Base-by-base conservation (phyloP, 2,888 invertebrate species). In the Habroteleia sp. region DNA sequence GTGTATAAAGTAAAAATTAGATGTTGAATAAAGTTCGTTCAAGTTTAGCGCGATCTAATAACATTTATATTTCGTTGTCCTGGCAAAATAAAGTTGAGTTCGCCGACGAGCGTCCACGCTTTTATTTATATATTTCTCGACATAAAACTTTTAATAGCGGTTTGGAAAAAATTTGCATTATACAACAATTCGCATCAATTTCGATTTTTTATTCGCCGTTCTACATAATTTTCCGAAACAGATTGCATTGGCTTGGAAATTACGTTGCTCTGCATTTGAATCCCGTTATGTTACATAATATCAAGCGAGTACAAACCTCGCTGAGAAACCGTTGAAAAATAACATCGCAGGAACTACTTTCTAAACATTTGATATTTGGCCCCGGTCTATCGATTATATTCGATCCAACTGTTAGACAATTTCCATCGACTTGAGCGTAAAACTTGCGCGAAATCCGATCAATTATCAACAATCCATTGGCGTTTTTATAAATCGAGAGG, bases 311-410 rank as follows among this genome's bases (percentile, higher is more conserved):
- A 29, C 37, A 39, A 60, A 44, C n/a, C 10, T 33, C 17, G 37
- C 31, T 60, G 44, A n/a, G 58, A 68, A 60, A 52, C 48, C 41
- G 31, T 58, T 48, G 48, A 56, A 68, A 68, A 48, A 56, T 41
- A 33, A 13, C 41, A 39, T 33, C 7, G 33, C 35, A 33, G 50
- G 48, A 50, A 50, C 69, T 35, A 62, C 69, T 69, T 69, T 69
- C 69, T 69, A 69, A 69, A 44, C 60, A 54, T 60, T 54, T 62
- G 62, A 69, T 62, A 62, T 69, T 62, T 46, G 69, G 60, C 25
- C 50, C 48, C 50, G 42, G 29, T 27, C 10, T 13, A 48, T 41
- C 68, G 58, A 58, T 56, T n/a, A n/a, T 41, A 33, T 31, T 29
- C 27, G 16, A 33, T 46, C 41, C 7, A 14, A 39, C 25, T 17